Evolutionary conservation across 53 echinoderm and acorn worm species (phyloP).

Genomic region (Crossaster papposus): DNA sequence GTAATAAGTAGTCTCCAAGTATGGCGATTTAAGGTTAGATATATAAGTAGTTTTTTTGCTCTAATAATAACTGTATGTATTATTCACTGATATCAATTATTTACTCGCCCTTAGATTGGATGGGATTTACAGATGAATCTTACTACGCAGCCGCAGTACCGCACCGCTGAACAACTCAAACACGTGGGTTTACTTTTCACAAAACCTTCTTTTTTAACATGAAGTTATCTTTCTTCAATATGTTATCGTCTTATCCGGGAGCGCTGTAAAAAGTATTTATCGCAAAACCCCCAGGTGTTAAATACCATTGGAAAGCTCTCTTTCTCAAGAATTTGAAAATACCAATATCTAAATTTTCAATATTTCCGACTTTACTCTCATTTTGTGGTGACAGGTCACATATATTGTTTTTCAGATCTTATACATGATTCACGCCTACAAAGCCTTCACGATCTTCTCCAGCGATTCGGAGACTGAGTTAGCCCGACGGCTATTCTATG

Average conservation of each 20-base stretch:
- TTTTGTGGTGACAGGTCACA: too few species aligned
- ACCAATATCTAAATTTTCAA: too few species aligned
- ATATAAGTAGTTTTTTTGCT: too few species aligned
- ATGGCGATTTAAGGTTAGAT: too few species aligned
- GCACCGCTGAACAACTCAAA: conserved; percentile 36
- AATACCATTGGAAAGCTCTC: too few species aligned
- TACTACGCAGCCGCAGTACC: conserved; percentile 45
- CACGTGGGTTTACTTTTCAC: conserved; percentile 4
- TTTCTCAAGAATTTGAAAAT: too few species aligned
- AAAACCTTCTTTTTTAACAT: too few species aligned
- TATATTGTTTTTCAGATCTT: conserved; percentile 62
- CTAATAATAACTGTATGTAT: neutral
- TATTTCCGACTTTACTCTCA: too few species aligned
- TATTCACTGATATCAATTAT: neutral
- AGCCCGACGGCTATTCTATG: conserved; percentile 64
- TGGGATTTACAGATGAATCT: conserved; percentile 60
- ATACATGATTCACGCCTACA: conserved; percentile 67
- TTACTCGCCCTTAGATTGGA: conserved; percentile 24
- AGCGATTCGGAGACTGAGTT: conserved; percentile 74
- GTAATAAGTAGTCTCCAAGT: neutral
- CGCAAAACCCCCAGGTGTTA: neutral
- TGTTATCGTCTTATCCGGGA: neutral
- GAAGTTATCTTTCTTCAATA: neutral
- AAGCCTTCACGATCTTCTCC: conserved; percentile 79
- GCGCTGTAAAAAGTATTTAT: too few species aligned